These are phyloP conservation scores for Hylia prasina DNA, from an alignment of 2,113 vertebrate species.

Conservation along the genomic window DNA sequence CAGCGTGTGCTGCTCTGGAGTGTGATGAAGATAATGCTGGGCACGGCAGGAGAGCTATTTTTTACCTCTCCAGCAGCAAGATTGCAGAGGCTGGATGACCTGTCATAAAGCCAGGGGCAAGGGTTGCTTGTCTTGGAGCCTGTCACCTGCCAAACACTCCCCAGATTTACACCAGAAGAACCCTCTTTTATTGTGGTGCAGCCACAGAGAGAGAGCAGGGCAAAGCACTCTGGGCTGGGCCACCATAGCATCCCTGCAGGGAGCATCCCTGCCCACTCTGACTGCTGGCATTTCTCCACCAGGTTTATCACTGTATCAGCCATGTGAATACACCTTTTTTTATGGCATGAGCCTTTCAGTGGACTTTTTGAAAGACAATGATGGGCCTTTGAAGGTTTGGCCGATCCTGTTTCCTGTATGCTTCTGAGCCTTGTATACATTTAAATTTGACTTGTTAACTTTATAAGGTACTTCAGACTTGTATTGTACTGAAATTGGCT, in stretches of 20 bases:
- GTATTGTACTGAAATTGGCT: slow-evolving; percentile 76
- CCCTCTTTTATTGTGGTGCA: neutral
- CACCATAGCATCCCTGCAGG: neutral
- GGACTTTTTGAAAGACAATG: slow-evolving; percentile 39
- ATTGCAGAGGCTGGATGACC: neutral
- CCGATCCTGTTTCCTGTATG: slow-evolving; percentile 10
- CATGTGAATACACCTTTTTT: slow-evolving; percentile 34
- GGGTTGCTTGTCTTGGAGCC: neutral
- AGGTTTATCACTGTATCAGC: slow-evolving; percentile 8
- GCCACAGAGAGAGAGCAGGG: neutral
- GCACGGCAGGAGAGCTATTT: neutral
- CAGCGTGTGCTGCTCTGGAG: neutral
- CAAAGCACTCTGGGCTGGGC: neutral
- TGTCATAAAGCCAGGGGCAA: neutral
- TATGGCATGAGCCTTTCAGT: slow-evolving; percentile 3
- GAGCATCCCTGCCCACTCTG: neutral
- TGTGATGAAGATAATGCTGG: rapidly evolving
- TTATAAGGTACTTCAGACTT: slow-evolving; percentile 54
- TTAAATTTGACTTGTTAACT: slow-evolving; percentile 72
- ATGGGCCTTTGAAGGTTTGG: slow-evolving; percentile 29
- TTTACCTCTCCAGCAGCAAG: neutral
- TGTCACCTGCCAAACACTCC: neutral
- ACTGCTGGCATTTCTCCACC: neutral
- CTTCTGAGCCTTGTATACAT: slow-evolving; percentile 48
- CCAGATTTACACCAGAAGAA: neutral